phyloP scores from a whole-genome alignment of 2,113 vertebrate genomes.

The Mohoua ochrocephala region DNA sequence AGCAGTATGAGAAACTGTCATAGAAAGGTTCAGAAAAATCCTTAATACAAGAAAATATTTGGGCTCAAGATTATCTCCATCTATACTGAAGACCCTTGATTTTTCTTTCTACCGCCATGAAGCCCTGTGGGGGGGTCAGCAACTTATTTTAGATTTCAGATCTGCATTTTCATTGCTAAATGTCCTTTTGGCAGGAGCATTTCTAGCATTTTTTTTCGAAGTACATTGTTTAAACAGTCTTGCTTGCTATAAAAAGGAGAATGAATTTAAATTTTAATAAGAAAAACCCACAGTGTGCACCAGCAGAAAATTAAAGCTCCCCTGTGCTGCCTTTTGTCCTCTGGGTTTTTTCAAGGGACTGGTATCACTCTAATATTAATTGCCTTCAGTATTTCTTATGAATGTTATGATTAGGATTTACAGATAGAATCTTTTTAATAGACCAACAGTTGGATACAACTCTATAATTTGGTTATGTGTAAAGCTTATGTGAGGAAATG shows the following conservation, averaged over 20 bases:
- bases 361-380: not conserved
- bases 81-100: not conserved
- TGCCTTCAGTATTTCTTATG: not conserved
- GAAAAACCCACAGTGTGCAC: not conserved
- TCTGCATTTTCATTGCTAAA: not conserved
- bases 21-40: not conserved
- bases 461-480: not conserved
- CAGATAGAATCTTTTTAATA: not conserved
- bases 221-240: not conserved
- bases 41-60: not conserved
- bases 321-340: not conserved
- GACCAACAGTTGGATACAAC: not conserved
- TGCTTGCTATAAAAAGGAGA: not conserved
- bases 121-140: not conserved
- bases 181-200: not conserved
- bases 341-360: not conserved
- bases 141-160: not conserved
- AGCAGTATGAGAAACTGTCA: not conserved
- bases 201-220: not conserved
- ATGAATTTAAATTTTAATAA: slow-evolving; percentile 22
- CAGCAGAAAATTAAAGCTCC: not conserved
- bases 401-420: not conserved
- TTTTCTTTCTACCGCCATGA: not conserved
- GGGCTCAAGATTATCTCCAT: not conserved
- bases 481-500: not conserved